Base-by-base conservation (phyloP, 1,140 invertebrate species). In the Bathynomus jamesi region DNA sequence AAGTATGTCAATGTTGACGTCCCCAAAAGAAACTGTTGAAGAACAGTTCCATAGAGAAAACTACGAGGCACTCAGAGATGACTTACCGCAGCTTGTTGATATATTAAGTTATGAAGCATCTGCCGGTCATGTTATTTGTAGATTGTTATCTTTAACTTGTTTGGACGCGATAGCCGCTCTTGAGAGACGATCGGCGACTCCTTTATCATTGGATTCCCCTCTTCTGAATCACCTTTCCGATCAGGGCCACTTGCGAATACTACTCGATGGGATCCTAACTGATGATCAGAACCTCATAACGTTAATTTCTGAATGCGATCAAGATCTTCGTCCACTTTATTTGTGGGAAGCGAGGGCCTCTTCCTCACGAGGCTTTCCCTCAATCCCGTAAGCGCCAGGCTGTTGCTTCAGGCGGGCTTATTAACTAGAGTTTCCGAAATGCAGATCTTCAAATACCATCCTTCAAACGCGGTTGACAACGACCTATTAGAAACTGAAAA, bases 291-390 rank as follows among this genome's bases (percentile, higher is more conserved):
- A 89, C 30, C 81, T 96, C 0, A 85, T 87, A 75, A 83, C 85
- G 64, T 85, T 92, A 17, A 80, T 95, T 24, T 88, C 89, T 72
- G 85, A 88, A 2, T 84, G 86, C 30, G 88, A 89, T 0, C 87
- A 88, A 46, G 87, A 88, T 11, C 83, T 95, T 28, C 86, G 89
- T 70, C 87, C 89, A 0, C 82, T 95, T 0, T 96, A 93, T 83
- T 86, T 95, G 0, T 95, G 93, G 82, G 91, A 94, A 80, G 90
- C 92, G 0, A 92, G 93, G 82, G 90, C 95, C 88, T 85, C 91
- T 85, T 94, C 68, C 85, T 96, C 17, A 87, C 87, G 8, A 85
- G 90, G 78, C 85, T 95, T 73, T 89, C 91, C 0, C 87, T 87
- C 21, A 88, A 87, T 0, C 83, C 86, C 70, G 79, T 85, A 28